These are phyloP conservation scores for Ispidina lecontei DNA, from an alignment of 2,797 vertebrate genomes.

Conservation along the genomic window DNA sequence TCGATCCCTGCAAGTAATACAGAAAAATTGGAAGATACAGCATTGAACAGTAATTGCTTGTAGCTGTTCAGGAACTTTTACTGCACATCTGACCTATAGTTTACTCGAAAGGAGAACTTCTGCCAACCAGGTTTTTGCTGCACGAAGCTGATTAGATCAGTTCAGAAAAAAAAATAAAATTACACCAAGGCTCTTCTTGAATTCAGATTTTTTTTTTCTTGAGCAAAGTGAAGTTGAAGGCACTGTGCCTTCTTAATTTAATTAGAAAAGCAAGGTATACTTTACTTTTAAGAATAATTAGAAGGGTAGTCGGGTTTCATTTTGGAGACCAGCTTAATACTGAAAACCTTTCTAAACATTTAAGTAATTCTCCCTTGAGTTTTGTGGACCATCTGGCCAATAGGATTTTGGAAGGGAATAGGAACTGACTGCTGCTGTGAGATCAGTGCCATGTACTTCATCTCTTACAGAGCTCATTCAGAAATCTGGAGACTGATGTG, in stretches of 20 bases:
- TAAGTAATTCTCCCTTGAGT: conserved; percentile 35
- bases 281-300: conserved; percentile 12
- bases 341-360: conserved; percentile 17
- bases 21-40: not conserved
- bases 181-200: not conserved
- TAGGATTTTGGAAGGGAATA: conserved; percentile 41
- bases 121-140: not conserved
- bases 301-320: conserved; percentile 29
- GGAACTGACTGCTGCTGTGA: conserved; percentile 7
- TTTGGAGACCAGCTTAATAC: conserved; percentile 3
- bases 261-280: not conserved
- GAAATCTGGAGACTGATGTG: not conserved
- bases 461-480: conserved; percentile 30
- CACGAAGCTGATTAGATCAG: not conserved
- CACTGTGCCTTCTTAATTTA: not conserved
- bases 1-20: not conserved
- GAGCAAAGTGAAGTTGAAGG: not conserved
- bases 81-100: not conserved
- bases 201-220: not conserved
- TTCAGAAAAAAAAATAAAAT: not conserved
- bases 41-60: not conserved
- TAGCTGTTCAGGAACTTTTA: conserved; percentile 7
- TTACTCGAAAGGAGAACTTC: not conserved
- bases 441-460: conserved; percentile 21
- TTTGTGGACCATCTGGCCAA: conserved; percentile 46